These are phyloP conservation scores for Chelonia mydas DNA, from an alignment of 2,797 vertebrate genomes.

Conservation along the genomic window DNA sequence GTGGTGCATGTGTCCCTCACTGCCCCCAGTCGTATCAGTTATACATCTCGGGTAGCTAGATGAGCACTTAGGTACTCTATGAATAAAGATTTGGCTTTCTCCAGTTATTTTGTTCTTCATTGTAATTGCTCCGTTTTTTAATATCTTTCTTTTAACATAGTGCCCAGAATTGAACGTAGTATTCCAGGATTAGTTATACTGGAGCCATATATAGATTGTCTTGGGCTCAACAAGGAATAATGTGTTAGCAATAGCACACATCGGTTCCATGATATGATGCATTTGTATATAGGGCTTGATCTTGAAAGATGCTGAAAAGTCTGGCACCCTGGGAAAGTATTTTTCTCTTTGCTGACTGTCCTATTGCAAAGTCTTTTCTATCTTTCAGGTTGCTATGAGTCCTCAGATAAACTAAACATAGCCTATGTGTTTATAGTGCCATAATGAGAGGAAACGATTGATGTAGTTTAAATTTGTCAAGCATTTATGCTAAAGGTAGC, in stretches of 20 bases:
- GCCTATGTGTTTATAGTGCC: not conserved
- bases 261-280: no score
- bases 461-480: not conserved
- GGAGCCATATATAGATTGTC: no score
- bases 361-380: not conserved
- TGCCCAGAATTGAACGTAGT: not conserved
- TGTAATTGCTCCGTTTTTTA: not conserved
- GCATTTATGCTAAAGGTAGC: not conserved
- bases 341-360: not conserved
- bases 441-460: not conserved
- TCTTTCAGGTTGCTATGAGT: not conserved
- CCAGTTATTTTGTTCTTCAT: not conserved
- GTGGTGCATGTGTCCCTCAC: not conserved
- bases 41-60: not conserved
- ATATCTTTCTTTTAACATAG: not conserved
- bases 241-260: no score
- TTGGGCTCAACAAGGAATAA: no score
- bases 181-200: no score
- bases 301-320: not conserved
- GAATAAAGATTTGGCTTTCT: no score
- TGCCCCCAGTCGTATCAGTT: not conserved
- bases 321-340: not conserved
- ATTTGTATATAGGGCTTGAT: no score
- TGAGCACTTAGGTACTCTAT: not conserved
- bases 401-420: not conserved